Conservation (phyloP, 2,888 invertebrate species). For the Eristalis pertinax region DNA sequence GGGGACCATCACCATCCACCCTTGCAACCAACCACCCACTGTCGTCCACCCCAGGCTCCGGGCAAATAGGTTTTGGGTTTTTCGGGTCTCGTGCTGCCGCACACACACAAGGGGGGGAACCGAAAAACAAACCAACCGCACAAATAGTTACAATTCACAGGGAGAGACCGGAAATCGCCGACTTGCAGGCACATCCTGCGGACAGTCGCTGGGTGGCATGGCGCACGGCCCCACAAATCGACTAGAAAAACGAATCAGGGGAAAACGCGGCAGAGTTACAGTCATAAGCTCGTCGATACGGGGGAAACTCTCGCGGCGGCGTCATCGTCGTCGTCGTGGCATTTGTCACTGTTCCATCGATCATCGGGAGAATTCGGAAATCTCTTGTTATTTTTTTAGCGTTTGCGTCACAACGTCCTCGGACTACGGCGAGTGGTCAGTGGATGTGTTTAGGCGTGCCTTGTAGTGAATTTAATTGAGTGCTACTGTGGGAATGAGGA, state of each 20-base stretch:
- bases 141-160: conserved; percentile 12
- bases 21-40: background rate
- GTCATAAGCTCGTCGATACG: conserved; percentile 35
- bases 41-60: background rate
- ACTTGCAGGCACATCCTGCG: conserved; percentile 10
- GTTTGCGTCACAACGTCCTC: background rate
- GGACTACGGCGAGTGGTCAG: background rate
- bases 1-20: too few species aligned
- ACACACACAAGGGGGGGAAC: background rate
- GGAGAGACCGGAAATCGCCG: conserved; percentile 28
- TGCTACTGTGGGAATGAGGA: conserved; percentile 46
- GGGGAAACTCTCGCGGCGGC: background rate
- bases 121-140: background rate
- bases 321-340: conserved; percentile 6
- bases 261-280: conserved; percentile 14
- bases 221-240: background rate
- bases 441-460: conserved; percentile 37
- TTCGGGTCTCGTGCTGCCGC: background rate
- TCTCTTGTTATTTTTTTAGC: conserved; percentile 24
- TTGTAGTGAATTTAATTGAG: conserved; percentile 63
- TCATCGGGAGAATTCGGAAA: conserved; percentile 41
- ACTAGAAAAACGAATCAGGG: conserved; percentile 31
- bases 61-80: conserved; percentile 16
- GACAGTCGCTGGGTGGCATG: conserved; percentile 26
- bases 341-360: conserved; percentile 65